These are phyloP conservation scores for Montipora capitata DNA, from an alignment of 92 coral and sea anemone species.

Conservation along the genomic window DNA sequence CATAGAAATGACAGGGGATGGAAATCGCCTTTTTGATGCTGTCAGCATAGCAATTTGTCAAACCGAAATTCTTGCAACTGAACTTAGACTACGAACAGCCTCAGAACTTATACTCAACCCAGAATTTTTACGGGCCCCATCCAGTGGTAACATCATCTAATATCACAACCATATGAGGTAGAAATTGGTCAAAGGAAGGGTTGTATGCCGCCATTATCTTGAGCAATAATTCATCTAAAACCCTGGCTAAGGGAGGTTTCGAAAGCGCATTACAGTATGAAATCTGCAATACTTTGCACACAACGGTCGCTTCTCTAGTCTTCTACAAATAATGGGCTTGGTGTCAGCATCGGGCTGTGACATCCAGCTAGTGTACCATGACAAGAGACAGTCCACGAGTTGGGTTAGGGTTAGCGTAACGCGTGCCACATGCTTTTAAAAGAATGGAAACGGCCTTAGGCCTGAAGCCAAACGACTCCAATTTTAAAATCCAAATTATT, in stretches of 20 bases:
- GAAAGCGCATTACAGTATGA: slow-evolving; percentile 52
- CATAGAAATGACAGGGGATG: slow-evolving; percentile 66
- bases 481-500: too few species aligned
- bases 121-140: slow-evolving; percentile 50
- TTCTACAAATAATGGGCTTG: slow-evolving; percentile 66
- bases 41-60: slow-evolving; percentile 68
- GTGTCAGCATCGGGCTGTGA: slow-evolving; percentile 56
- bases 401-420: too few species aligned
- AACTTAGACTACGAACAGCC: slow-evolving; percentile 63
- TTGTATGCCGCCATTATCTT: slow-evolving; percentile 58
- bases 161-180: slow-evolving; percentile 25
- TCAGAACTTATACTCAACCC: slow-evolving; percentile 47
- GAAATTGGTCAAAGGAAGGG: slow-evolving; percentile 27
- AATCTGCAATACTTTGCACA: slow-evolving; percentile 31
- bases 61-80: slow-evolving; percentile 23
- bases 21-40: slow-evolving; percentile 70
- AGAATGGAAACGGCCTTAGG: too few species aligned
- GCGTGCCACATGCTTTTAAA: too few species aligned
- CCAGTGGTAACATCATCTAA: slow-evolving; percentile 19
- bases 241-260: slow-evolving; percentile 25
- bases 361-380: slow-evolving; percentile 60
- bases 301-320: slow-evolving; percentile 31
- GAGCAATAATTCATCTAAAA: slow-evolving; percentile 14
- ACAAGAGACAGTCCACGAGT: slow-evolving; percentile 59
- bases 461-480: too few species aligned